phyloP scores from a whole-genome alignment of 2,797 vertebrate genomes.

The Cryptoprocta ferox region DNA sequence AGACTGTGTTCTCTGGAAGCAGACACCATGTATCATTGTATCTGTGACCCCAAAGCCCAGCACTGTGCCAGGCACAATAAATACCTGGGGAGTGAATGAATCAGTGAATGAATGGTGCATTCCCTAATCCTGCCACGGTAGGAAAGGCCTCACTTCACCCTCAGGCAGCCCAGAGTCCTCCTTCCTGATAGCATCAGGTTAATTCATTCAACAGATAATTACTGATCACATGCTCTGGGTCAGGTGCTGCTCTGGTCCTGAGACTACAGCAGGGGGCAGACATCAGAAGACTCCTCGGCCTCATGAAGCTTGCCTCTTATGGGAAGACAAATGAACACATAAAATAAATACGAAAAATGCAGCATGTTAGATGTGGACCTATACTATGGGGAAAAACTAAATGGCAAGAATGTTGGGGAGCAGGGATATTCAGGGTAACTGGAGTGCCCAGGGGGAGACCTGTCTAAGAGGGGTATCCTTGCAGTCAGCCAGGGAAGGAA shows the following conservation, averaged over 20 bases:
- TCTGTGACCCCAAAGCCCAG: neutral
- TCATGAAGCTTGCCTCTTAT: neutral
- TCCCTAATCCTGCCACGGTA: neutral
- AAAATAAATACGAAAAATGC: neutral
- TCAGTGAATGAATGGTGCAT: neutral
- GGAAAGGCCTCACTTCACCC: neutral
- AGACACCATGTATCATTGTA: neutral
- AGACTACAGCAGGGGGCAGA: neutral
- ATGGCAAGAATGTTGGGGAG: neutral
- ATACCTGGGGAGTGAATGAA: neutral
- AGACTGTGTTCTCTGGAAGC: neutral
- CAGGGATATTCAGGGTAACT: rapidly evolving
- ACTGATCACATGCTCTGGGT: neutral
- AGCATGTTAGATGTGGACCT: too few relatives aligned
- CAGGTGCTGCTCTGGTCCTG: neutral
- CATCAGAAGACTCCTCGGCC: neutral
- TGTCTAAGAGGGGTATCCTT: too few relatives aligned
- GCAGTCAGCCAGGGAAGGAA: neutral
- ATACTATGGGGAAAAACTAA: neutral
- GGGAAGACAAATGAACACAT: neutral
- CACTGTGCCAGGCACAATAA: neutral
- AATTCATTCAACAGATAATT: neutral
- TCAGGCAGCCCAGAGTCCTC: neutral
- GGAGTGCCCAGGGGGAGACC: neutral
- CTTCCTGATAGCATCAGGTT: neutral